Evolutionary conservation across 2,888 invertebrate genomes (phyloP), one percentile per base, ranked within the genome.

Genomic region (Endomychus coccineus): DNA sequence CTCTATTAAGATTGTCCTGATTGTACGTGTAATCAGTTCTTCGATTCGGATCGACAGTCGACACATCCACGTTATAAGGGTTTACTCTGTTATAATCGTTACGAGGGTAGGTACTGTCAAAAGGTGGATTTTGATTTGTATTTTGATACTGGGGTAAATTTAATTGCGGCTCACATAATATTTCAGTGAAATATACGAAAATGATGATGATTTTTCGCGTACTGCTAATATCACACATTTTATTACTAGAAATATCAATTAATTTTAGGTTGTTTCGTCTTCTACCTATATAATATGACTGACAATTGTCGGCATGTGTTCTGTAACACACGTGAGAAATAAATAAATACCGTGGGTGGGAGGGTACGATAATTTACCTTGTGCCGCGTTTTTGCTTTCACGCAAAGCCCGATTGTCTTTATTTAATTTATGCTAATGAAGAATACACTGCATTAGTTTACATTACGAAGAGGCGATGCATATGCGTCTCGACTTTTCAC

Each of bases 151-250:
- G 49, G 15, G 51, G 50, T 42, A 52, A 41, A 38, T 55, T 48
- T 39, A 54, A 39, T 43, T 54, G 51, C 17, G 53, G 44, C 16
- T 42, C 32, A 10, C 38, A 34, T 7, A 29, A 30, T 5, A 32
- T 17, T 21, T 25, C 16, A n/a, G 36, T 34, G 9, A 45, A 10
- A 34, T 44, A 25, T 1, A 44, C 31, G 7, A 48, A 11, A 2
- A 44, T 16, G 22, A 50, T 30, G 5, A 50, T 39, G 15, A 52
- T 45, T 45, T 49, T 57, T 44, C 57, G 43, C 23, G 45, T 46
- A 36, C 43, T 47, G 42, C 55, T 57, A 15, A 59, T 55, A 36
- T 62, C 62, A 46, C 62, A 61, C 62, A 62, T 62, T 36, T 45
- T 49, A 36, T 16, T 17, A 37, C 30, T 12, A 27, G 10, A 21